Conservation (phyloP, 2,113 vertebrate species). For the Podarcis muralis region DNA sequence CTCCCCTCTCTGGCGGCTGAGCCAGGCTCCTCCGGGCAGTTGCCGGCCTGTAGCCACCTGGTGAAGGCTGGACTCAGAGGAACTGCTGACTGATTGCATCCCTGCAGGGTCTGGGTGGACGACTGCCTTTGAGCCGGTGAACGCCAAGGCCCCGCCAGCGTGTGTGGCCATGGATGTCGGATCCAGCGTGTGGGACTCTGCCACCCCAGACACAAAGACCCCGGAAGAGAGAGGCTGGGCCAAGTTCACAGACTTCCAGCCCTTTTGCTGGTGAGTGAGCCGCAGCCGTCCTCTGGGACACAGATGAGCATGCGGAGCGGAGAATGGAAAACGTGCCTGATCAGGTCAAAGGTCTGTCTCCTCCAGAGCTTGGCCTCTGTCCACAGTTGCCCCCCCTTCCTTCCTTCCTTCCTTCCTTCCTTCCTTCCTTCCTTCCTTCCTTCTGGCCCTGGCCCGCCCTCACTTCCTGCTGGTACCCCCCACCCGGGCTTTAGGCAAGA, state of each 20-base stretch:
- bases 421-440: too few species aligned
- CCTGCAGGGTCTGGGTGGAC: conserved; percentile 80
- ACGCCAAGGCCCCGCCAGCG: conserved; percentile 42
- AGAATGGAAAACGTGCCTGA: too few species aligned
- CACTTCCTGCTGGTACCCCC: too few species aligned
- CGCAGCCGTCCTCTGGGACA: too few species aligned
- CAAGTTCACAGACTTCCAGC: conserved; percentile 91
- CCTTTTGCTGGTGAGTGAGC: conserved; percentile 86
- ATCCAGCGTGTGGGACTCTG: conserved; percentile 81
- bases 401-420: too few species aligned
- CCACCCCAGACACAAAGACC: conserved; percentile 42
- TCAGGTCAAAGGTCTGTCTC: too few species aligned
- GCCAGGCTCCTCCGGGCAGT: too few species aligned
- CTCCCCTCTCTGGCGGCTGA: too few species aligned
- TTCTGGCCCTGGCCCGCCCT: not conserved
- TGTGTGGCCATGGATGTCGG: conserved; percentile 77
- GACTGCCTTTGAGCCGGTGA: conserved; percentile 80
- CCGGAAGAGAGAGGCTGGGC: conserved; percentile 87
- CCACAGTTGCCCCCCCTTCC: too few species aligned
- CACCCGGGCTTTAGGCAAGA: too few species aligned
- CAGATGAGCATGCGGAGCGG: too few species aligned
- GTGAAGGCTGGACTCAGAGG: not conserved
- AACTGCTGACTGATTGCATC: not conserved
- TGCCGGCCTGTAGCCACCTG: not conserved
- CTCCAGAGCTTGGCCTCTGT: not conserved